These are phyloP conservation scores for Crotalus helleri DNA, from an alignment of 2,113 vertebrate genomes.

Conservation along the genomic window DNA sequence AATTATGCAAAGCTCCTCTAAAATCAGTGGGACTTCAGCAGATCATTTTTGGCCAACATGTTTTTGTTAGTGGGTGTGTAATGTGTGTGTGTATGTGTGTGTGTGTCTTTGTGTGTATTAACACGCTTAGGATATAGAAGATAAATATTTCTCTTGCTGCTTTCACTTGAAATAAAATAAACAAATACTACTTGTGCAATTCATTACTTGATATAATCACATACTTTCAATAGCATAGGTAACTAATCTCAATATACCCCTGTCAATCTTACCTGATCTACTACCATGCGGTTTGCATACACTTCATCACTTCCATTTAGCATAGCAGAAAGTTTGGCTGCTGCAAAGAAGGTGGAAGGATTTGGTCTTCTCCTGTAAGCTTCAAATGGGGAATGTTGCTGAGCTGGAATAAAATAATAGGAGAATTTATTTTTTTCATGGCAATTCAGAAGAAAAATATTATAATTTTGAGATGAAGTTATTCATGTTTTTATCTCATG, in stretches of 20 bases:
- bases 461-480: neutral
- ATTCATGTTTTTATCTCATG: neutral
- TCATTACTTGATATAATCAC: neutral
- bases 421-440: constrained; percentile 24
- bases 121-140: neutral
- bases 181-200: neutral
- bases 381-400: constrained; percentile 66
- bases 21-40: neutral
- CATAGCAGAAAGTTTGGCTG: constrained; percentile 65
- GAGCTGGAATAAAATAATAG: constrained; percentile 63
- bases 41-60: too few relatives aligned
- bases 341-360: constrained; percentile 58
- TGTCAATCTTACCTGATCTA: constrained; percentile 73
- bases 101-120: neutral
- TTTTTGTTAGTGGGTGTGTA: neutral
- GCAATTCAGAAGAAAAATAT: neutral
- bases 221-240: neutral
- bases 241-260: neutral
- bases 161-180: neutral
- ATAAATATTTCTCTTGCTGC: neutral
- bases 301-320: constrained; percentile 71
- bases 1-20: neutral
- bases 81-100: neutral
- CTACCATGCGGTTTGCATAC: constrained; percentile 84
- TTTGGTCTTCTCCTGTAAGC: constrained; percentile 62